Conservation (phyloP, 2,113 vertebrate species). For the Podarcis cretensis region DNA sequence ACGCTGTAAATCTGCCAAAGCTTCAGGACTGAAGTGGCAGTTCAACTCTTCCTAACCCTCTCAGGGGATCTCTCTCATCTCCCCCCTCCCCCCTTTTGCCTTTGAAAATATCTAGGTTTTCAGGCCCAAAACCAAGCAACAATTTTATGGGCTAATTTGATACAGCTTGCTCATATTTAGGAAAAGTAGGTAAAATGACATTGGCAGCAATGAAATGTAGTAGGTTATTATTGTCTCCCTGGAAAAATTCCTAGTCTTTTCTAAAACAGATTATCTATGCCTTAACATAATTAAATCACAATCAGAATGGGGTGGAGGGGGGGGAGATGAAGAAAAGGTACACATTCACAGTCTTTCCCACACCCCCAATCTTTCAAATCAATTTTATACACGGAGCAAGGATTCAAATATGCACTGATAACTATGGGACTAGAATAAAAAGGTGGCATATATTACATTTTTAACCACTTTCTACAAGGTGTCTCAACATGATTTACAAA, state of each 20-base stretch:
- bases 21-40: constrained; percentile 40
- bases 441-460: background rate
- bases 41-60: constrained; percentile 41
- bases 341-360: too few species aligned
- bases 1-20: constrained; percentile 43
- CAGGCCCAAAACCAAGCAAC: background rate
- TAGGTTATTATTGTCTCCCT: background rate
- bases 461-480: background rate
- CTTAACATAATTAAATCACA: background rate
- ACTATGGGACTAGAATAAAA: background rate
- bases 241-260: background rate
- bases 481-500: background rate
- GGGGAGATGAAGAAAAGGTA: background rate
- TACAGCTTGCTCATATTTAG: background rate
- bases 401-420: background rate
- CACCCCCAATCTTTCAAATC: background rate
- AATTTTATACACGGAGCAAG: background rate
- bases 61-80: constrained; percentile 4
- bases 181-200: background rate
- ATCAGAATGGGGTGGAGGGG: background rate
- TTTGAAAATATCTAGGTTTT: constrained; percentile 14
- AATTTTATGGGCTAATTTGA: constrained; percentile 21
- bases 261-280: background rate
- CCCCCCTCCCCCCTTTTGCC: constrained; percentile 7
- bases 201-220: background rate